Percentiles rank a stretch among this genome's conserved stretches.
Evolutionary conservation across 2,888 invertebrate species (phyloP).

Genomic region (Busseola fusca): DNA sequence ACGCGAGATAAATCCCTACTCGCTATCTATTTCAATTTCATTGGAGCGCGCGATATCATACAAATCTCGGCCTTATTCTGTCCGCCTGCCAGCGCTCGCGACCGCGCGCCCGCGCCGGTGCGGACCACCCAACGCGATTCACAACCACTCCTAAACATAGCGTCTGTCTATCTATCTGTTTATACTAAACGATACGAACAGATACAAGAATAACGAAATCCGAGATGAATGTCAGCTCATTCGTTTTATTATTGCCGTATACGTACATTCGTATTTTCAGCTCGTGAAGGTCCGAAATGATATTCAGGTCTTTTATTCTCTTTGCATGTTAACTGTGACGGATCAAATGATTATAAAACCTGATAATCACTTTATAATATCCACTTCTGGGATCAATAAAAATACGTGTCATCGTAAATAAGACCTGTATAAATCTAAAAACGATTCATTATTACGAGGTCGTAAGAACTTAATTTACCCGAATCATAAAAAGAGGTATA

Average conservation of each 20-base stretch:
- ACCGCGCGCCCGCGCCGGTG: slow-evolving; percentile 65
- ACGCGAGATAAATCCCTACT: slow-evolving; percentile 80
- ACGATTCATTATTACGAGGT: slow-evolving; percentile 71
- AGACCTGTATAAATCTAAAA: slow-evolving; percentile 72
- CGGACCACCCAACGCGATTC: slow-evolving; percentile 84
- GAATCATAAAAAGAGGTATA: slow-evolving; percentile 76
- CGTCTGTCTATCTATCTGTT: slow-evolving; percentile 79
- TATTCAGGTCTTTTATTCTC: slow-evolving; percentile 57
- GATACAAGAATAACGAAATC: slow-evolving; percentile 79
- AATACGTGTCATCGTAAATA: slow-evolving; percentile 77
- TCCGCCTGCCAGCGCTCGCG: slow-evolving; percentile 69
- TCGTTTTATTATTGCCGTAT: slow-evolving; percentile 68
- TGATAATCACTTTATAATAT: slow-evolving; percentile 75
- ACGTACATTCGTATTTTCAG: slow-evolving; percentile 57
- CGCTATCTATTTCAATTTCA: slow-evolving; percentile 86
- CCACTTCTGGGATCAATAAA: slow-evolving; percentile 71
- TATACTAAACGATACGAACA: slow-evolving; percentile 78
- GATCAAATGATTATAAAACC: slow-evolving; percentile 70
- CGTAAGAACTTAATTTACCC: slow-evolving; percentile 78
- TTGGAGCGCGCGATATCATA: slow-evolving; percentile 83
- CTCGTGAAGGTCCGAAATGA: slow-evolving; percentile 44
- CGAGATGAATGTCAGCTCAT: slow-evolving; percentile 69
- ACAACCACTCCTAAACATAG: slow-evolving; percentile 83
- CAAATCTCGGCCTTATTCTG: slow-evolving; percentile 85
- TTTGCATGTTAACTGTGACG: slow-evolving; percentile 66